phyloP scores from a whole-genome alignment of 2,888 invertebrate species.

The Melanchra persicariae region DNA sequence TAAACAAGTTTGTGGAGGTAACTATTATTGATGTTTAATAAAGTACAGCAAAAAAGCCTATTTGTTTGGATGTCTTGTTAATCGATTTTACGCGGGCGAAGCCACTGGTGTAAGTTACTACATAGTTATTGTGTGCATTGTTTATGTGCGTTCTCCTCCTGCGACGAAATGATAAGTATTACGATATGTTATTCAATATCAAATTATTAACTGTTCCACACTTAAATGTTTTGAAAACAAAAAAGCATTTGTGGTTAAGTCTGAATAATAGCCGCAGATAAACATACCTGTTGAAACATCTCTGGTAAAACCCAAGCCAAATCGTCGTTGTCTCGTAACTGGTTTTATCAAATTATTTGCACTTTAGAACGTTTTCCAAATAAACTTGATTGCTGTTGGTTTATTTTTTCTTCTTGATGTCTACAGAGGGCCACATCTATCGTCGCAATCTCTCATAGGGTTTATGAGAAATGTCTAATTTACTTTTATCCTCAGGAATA shows the following conservation, averaged over 20 bases:
- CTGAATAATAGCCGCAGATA: not conserved
- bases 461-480: no score
- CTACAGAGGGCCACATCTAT: no score
- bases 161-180: not conserved
- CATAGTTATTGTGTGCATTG: not conserved
- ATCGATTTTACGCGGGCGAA: no score
- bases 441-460: no score
- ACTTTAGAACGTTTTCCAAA: slow-evolving; percentile 3
- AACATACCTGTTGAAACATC: no score
- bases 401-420: not conserved
- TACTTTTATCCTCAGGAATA: no score
- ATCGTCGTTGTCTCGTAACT: not conserved
- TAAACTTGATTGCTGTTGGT: not conserved
- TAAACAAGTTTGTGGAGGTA: no score
- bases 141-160: not conserved
- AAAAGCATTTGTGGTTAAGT: not conserved
- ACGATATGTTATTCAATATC: not conserved
- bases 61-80: no score
- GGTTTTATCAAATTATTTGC: slow-evolving; percentile 16
- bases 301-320: slow-evolving; percentile 21
- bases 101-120: no score
- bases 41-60: no score
- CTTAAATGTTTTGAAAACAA: slow-evolving; percentile 6
- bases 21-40: no score
- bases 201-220: not conserved